phyloP scores from a whole-genome alignment of 1,140 invertebrate genomes.

The Leptonema lineaticorne region DNA sequence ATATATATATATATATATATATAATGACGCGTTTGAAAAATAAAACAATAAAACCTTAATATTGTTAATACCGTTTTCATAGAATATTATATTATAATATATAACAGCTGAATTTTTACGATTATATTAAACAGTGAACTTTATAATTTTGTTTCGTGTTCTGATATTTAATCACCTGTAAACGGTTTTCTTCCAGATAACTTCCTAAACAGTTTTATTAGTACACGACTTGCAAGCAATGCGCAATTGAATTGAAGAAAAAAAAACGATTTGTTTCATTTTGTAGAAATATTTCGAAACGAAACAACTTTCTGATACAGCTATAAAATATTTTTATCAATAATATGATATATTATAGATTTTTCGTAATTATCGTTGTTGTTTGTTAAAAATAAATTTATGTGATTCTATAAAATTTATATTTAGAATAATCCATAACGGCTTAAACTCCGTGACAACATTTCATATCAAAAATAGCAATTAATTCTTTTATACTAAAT shows the following conservation, averaged over 20 bases:
- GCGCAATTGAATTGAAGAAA: background rate
- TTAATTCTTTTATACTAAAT: too few species aligned
- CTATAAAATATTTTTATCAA: background rate
- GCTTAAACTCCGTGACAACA: too few species aligned
- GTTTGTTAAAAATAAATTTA: too few species aligned
- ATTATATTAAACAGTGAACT: background rate
- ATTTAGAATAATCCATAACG: too few species aligned
- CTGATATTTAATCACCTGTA: constrained; percentile 6
- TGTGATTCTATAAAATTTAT: too few species aligned
- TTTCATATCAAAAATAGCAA: too few species aligned
- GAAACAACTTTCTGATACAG: background rate
- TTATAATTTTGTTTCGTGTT: background rate
- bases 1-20: too few species aligned
- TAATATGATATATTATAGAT: too few species aligned
- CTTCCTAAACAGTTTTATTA: background rate
- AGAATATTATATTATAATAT: background rate
- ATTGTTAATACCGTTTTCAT: too few species aligned
- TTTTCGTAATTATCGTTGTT: too few species aligned
- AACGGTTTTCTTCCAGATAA: background rate
- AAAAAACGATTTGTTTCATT: constrained; percentile 5
- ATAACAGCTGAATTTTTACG: background rate
- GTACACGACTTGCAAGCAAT: background rate
- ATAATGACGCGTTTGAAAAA: too few species aligned
- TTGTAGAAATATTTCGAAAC: background rate
- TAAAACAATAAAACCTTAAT: too few species aligned